Evolutionary conservation across 2,113 vertebrate species (phyloP), one percentile per base, ranked within the genome.

Genomic region (Brachypteracias leptosomus): DNA sequence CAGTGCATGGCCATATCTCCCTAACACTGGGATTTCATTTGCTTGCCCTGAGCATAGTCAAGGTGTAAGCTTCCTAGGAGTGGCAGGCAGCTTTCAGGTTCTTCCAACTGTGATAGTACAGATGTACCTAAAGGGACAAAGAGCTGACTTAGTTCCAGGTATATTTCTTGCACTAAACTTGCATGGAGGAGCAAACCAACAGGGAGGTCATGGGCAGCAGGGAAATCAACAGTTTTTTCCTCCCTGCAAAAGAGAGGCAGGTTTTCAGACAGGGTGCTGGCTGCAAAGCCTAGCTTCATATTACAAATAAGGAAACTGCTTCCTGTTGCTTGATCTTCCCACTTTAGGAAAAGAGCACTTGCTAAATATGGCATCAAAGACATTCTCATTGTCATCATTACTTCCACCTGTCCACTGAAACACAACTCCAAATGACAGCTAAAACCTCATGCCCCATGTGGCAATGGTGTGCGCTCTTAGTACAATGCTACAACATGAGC

Each of bases 371-470:
- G 89, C 85, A 95, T 93, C 95, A 95, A 91, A 96, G 88, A 77
- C 89, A 94, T 91, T 93, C 89, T 88, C 58, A 83, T n/a, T 72
- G 38, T 49, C 91, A 38, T 83, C 95, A 85, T 93, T 87, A 73
- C 67, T 91, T 83, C 88, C 93, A 94, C 91, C 94, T 96, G 93
- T 83, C 74, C 85, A 49, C 63, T 89, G 95, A 96, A 97, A 96
- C 42, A 94, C 91, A 85, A 91, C 63, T 49, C 91, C 82, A 90
- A 93, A 93, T 91, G 58, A 63, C 55, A 0, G 52, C 70, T 85
- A 87, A 89, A 84, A 85, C 63, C 75, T 94, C 58, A 29, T 20
- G 36, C 28, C 70, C n/a, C 1, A 2, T 29, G 78, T 42, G 63
- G 78, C 74, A 79, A 33, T 19, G 42, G 68, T 2, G 3, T 13